These are phyloP conservation scores for Coccyzus lansbergi DNA, from an alignment of 2,797 vertebrate species.

Conservation along the genomic window DNA sequence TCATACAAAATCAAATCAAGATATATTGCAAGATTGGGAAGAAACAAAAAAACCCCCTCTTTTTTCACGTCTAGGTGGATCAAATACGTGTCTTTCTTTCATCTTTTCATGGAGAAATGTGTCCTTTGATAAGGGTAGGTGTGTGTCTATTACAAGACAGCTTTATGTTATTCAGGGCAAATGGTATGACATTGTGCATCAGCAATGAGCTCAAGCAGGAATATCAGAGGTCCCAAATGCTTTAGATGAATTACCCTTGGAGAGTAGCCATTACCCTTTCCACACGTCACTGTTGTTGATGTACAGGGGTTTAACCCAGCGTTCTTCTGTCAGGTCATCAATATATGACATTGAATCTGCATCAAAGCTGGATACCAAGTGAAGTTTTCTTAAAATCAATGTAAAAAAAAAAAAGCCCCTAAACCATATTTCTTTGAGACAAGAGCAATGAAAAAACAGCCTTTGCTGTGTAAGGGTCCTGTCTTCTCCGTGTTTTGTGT, in stretches of 20 bases:
- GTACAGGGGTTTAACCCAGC: slow-evolving; percentile 54
- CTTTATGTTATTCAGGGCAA: slow-evolving; percentile 57
- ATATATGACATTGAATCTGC: slow-evolving; percentile 50
- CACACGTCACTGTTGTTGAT: slow-evolving; percentile 44
- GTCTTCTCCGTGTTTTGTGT: slow-evolving; percentile 56
- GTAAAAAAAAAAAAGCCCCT: neutral
- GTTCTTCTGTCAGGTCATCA: slow-evolving; percentile 56
- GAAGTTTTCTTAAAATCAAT: slow-evolving; percentile 69
- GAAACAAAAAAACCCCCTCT: neutral
- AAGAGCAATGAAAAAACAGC: slow-evolving; percentile 58
- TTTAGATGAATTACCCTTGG: slow-evolving; percentile 61
- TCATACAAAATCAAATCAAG: neutral
- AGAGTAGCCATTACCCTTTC: slow-evolving; percentile 61
- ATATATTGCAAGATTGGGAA: neutral
- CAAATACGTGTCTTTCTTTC: neutral
- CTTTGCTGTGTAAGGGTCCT: slow-evolving; percentile 59
- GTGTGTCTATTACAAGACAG: slow-evolving; percentile 44
- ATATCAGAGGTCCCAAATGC: slow-evolving; percentile 54
- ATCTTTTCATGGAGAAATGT: neutral
- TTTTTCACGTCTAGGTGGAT: neutral
- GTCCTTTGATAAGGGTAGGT: slow-evolving; percentile 25
- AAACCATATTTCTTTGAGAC: slow-evolving; percentile 70
- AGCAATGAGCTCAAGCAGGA: slow-evolving; percentile 56
- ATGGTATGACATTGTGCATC: slow-evolving; percentile 54
- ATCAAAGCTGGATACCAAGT: slow-evolving; percentile 48